Evolutionary conservation across 1,140 invertebrate genomes (phyloP).

Genomic region (Pygmarrhopalites habei): DNA sequence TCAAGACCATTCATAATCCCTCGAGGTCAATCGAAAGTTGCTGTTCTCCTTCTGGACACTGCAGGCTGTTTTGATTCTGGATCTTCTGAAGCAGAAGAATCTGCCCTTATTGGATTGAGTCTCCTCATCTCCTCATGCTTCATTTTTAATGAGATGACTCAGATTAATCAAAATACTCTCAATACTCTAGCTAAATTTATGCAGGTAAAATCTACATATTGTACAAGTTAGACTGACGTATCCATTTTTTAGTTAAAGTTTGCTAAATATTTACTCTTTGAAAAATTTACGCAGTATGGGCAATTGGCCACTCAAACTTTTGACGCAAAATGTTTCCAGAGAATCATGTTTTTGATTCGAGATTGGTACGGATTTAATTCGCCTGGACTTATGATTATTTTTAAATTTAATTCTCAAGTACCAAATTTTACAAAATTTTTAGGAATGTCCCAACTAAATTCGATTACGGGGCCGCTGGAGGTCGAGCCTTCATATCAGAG

Average conservation of each 20-base stretch:
- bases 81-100: conserved; percentile 57
- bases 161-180: conserved; percentile 53
- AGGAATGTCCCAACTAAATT: background rate
- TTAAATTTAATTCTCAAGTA: too few relatives aligned
- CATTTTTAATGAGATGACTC: conserved; percentile 51
- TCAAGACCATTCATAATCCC: background rate
- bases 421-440: too few relatives aligned
- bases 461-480: conserved; percentile 23
- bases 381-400: too few relatives aligned
- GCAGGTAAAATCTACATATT: too few relatives aligned
- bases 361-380: conserved; percentile 30
- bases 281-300: conserved; percentile 15
- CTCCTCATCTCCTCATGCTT: conserved; percentile 46
- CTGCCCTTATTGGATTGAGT: conserved; percentile 56
- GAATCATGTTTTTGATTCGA: conserved; percentile 25
- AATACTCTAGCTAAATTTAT: conserved; percentile 12
- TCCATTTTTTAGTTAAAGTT: too few relatives aligned
- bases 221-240: background rate
- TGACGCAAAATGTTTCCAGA: conserved; percentile 18
- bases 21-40: background rate
- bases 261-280: too few relatives aligned
- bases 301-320: background rate
- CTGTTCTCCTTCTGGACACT: conserved; percentile 5
- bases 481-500: conserved; percentile 15
- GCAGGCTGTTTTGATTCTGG: conserved; percentile 56